phyloP scores from a whole-genome alignment of 2,113 vertebrate genomes.

The Gymnarchus niloticus region DNA sequence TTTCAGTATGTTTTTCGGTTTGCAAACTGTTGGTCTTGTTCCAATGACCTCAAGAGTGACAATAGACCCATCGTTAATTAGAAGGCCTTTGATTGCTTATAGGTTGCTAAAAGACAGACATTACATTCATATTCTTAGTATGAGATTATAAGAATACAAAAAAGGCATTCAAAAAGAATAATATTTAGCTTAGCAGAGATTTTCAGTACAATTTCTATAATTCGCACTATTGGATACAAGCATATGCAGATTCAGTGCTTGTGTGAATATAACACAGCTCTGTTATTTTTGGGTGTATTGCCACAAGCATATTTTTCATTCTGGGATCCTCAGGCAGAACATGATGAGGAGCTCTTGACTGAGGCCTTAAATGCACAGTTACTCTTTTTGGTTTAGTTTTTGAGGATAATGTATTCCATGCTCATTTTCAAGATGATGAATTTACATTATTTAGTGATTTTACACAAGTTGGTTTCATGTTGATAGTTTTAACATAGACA shows the following conservation, averaged over 20 bases:
- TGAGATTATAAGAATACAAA: not conserved
- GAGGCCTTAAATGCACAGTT: not conserved
- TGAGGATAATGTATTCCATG: not conserved
- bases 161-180: not conserved
- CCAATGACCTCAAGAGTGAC: no score
- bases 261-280: not conserved
- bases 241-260: not conserved
- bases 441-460: no score
- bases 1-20: not conserved
- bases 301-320: not conserved
- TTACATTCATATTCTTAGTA: not conserved
- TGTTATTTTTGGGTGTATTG: not conserved
- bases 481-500: no score
- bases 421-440: not conserved
- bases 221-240: constrained; percentile 1
- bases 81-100: no score
- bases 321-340: not conserved
- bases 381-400: not conserved
- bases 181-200: not conserved
- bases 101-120: not conserved
- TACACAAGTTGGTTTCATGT: no score
- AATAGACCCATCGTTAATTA: no score
- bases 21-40: not conserved
- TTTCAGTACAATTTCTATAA: constrained; percentile 3
- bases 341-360: not conserved